Evolutionary conservation across 1,140 invertebrate species (phyloP).

Genomic region (Dinothrombium tinctorium): DNA sequence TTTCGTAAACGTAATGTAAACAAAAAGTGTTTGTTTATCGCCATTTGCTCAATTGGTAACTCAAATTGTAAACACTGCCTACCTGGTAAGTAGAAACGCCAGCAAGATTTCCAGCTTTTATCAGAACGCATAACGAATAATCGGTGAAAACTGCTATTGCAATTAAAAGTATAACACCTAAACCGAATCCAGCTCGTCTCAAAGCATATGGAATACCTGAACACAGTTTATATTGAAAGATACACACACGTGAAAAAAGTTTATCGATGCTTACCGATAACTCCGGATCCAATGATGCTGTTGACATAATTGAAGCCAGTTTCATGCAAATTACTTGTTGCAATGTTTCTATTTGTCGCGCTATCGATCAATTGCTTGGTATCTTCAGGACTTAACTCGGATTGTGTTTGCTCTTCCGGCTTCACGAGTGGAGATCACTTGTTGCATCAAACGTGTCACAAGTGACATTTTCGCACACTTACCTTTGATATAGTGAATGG

Average conservation of each 20-base stretch:
- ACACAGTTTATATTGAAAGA: neutral
- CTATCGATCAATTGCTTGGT: neutral
- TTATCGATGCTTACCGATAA: conserved; percentile 42
- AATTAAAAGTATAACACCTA: conserved; percentile 45
- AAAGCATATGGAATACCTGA: conserved; percentile 55
- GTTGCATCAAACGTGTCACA: neutral
- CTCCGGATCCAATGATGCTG: conserved; percentile 70
- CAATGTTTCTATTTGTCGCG: neutral
- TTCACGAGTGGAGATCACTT: neutral
- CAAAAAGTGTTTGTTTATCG: too few relatives aligned
- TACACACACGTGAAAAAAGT: neutral
- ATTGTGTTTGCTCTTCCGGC: neutral
- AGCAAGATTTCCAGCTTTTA: conserved; percentile 49
- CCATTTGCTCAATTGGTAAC: too few relatives aligned
- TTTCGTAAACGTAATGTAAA: too few relatives aligned
- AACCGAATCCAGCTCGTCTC: conserved; percentile 48
- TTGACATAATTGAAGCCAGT: conserved; percentile 79
- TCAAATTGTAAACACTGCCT: too few relatives aligned
- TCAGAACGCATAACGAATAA: conserved; percentile 58
- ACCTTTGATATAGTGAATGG: conserved; percentile 7
- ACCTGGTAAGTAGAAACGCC: conserved; percentile 54
- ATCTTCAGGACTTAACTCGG: neutral
- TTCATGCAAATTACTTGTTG: conserved; percentile 35
- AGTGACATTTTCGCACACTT: neutral
- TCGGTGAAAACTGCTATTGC: conserved; percentile 52